A percentile compares a stretch with the other conserved stretches of the same genome.
These are phyloP conservation scores for Darwinula stevensoni DNA, from an alignment of 2,888 invertebrate species.

Conservation along the genomic window DNA sequence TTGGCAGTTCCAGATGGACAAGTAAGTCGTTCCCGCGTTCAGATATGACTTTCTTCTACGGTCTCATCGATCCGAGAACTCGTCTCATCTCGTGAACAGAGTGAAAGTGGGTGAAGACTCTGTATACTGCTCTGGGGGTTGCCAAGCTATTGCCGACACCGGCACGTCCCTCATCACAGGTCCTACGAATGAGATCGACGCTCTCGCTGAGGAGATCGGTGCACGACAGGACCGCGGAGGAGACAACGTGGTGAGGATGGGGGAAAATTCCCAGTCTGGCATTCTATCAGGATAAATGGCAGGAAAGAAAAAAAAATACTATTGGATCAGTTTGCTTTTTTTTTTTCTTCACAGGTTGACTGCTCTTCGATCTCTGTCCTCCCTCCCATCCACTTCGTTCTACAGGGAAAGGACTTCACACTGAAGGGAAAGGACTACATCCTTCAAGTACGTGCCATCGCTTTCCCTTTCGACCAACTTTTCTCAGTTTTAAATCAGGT, in stretches of 20 bases:
- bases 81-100: no score
- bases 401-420: conserved; percentile 42
- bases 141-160: conserved; percentile 81
- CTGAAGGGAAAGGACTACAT: conserved; percentile 62
- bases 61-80: no score
- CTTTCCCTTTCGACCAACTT: no score
- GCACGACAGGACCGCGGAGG: conserved; percentile 48
- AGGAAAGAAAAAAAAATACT: no score
- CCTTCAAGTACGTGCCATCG: conserved; percentile 38
- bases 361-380: conserved; percentile 45
- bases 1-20: conserved; percentile 90
- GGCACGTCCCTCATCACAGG: no score
- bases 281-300: no score
- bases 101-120: no score
- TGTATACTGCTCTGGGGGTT: conserved; percentile 42
- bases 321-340: no score
- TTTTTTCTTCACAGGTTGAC: conserved; percentile 29
- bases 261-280: no score
- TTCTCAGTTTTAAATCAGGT: no score
- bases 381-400: conserved; percentile 42
- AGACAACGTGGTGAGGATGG: no score
- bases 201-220: conserved; percentile 36
- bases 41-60: conserved; percentile 6
- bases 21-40: conserved; percentile 20
- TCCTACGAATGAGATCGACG: conserved; percentile 39